Conservation (phyloP, 2,797 vertebrate genomes). For the Sebastiscus albofasciatus region DNA sequence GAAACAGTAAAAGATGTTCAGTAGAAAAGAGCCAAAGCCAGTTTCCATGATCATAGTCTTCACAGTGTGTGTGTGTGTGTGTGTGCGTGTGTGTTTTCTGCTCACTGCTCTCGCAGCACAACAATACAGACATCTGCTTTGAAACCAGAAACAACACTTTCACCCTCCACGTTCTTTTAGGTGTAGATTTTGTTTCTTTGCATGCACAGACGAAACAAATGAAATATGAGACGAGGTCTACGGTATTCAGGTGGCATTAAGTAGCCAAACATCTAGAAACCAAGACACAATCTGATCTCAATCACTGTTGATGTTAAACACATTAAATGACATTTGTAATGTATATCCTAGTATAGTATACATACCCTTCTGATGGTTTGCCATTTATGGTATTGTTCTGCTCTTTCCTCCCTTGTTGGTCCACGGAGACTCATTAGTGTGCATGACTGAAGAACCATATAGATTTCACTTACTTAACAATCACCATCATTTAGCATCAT, state of each 20-base stretch:
- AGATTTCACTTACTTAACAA: not conserved
- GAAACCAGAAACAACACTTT: not conserved
- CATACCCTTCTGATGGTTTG: not conserved
- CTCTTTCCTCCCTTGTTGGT: not conserved
- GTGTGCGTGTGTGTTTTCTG: conserved; percentile 2
- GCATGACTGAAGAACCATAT: not conserved
- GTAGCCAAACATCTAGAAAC: not conserved
- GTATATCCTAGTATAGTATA: not conserved
- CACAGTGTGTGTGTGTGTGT: not conserved
- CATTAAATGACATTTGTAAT: rapidly evolving
- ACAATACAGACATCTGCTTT: conserved; percentile 49
- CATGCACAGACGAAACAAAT: conserved; percentile 7
- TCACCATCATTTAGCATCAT: not conserved
- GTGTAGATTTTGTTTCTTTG: conserved; percentile 10
- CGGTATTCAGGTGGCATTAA: not conserved
- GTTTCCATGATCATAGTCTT: conserved; percentile 19
- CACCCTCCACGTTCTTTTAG: not conserved
- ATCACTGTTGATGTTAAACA: not conserved
- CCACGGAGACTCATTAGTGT: conserved; percentile 18
- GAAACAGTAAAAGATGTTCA: not conserved
- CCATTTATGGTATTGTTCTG: not conserved
- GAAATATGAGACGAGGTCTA: not conserved
- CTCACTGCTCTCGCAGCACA: conserved; percentile 35
- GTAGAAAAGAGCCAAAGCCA: not conserved
- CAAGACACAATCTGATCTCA: not conserved